These are phyloP conservation scores for Leptinotarsa rubiginosa DNA, from an alignment of 2,888 invertebrate species.

Conservation along the genomic window DNA sequence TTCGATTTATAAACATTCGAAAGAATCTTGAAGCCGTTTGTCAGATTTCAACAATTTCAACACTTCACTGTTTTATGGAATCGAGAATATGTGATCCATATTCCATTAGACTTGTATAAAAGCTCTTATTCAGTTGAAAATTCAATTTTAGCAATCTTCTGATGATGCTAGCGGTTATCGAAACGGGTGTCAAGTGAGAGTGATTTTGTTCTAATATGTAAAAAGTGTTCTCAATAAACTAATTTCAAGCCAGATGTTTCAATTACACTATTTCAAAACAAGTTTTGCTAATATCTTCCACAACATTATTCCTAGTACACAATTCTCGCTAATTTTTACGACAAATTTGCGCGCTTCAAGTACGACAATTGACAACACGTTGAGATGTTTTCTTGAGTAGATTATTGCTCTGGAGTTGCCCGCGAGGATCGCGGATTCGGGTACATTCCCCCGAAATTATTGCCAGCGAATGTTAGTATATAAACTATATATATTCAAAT, in stretches of 20 bases:
- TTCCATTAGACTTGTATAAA: too few relatives aligned
- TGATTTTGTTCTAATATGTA: too few relatives aligned
- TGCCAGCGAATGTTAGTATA: conserved; percentile 65
- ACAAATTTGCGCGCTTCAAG: neutral
- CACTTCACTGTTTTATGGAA: too few relatives aligned
- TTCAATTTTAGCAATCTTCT: too few relatives aligned
- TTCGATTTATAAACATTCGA: too few relatives aligned
- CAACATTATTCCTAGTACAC: neutral
- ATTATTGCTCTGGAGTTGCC: conserved; percentile 44
- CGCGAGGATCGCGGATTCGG: conserved; percentile 54
- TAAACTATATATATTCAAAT: conserved; percentile 65
- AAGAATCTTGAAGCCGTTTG: too few relatives aligned
- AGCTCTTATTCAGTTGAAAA: too few relatives aligned
- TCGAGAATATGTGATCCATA: too few relatives aligned
- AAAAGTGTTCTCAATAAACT: too few relatives aligned
- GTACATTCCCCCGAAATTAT: conserved; percentile 58
- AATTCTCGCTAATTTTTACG: neutral
- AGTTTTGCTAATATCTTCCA: neutral
- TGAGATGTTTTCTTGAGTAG: conserved; percentile 10
- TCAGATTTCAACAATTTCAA: too few relatives aligned
- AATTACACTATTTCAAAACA: neutral
- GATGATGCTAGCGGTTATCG: too few relatives aligned
- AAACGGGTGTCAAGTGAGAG: too few relatives aligned
- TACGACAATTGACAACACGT: neutral
- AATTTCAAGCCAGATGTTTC: neutral